Conservation (phyloP, 2,797 vertebrate species). For the Clarias platycephalus region DNA sequence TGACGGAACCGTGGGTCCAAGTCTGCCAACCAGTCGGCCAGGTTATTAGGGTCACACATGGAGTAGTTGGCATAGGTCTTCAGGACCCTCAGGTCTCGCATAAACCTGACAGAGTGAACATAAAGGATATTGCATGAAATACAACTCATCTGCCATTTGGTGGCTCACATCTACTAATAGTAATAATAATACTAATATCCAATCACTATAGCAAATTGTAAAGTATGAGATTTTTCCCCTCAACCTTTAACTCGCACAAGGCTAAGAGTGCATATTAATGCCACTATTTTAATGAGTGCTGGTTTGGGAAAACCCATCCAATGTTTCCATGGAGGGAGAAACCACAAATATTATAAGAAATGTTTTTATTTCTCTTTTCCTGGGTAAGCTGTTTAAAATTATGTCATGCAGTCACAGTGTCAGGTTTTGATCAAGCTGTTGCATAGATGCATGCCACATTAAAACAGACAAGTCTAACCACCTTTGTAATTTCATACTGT, state of each 20-base stretch:
- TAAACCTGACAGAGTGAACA: slow-evolving; percentile 75
- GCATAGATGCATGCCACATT: neutral
- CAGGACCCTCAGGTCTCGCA: slow-evolving; percentile 88
- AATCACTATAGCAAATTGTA: neutral
- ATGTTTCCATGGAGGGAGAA: neutral
- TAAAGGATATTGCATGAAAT: neutral
- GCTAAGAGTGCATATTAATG: neutral
- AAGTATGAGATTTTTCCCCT: neutral
- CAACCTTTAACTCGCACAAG: neutral
- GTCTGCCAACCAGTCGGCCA: slow-evolving; percentile 89
- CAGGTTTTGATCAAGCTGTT: neutral
- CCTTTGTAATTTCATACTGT: neutral
- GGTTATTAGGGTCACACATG: slow-evolving; percentile 93
- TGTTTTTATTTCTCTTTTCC: neutral
- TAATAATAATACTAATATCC: neutral
- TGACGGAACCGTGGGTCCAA: slow-evolving; percentile 91
- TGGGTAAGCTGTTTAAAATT: neutral
- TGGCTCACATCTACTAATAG: neutral
- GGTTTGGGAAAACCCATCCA: neutral
- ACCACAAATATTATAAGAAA: neutral
- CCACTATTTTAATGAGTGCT: neutral
- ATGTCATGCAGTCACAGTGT: neutral
- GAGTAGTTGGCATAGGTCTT: slow-evolving; percentile 95
- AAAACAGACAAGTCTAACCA: neutral
- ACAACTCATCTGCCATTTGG: neutral